A percentile compares a stretch with the other conserved stretches of the same genome.
Evolutionary conservation across 2,113 vertebrate genomes (phyloP).

Genomic region (Leptobrachium leishanense): DNA sequence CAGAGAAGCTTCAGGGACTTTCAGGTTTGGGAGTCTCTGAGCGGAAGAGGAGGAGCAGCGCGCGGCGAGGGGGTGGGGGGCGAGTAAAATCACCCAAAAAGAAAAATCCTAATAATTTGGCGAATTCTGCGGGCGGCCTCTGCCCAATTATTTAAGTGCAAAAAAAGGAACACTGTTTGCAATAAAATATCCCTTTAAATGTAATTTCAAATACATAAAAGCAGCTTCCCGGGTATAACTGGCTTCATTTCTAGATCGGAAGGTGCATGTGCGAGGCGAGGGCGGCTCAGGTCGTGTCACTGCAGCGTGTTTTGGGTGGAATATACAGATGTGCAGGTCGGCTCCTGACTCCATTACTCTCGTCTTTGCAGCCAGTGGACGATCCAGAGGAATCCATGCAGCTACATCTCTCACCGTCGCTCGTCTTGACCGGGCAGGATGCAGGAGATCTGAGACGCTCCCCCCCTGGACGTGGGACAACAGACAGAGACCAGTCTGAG

Average conservation of each 20-base stretch:
- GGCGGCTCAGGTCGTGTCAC: not conserved
- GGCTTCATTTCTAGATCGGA: not conserved
- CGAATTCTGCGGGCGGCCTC: no score
- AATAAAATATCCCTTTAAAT: no score
- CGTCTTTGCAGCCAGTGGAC: not conserved
- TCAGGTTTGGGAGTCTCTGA: no score
- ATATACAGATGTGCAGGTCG: not conserved
- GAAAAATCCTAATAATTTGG: no score
- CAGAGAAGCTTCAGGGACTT: no score
- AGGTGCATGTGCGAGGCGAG: no score
- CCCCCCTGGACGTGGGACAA: not conserved
- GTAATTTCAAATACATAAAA: no score
- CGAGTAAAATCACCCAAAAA: no score
- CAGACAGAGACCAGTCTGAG: not conserved
- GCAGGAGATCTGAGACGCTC: not conserved
- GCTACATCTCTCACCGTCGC: not conserved
- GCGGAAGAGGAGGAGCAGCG: no score
- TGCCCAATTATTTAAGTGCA: no score
- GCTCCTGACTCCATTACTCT: not conserved
- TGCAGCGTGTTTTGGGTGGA: not conserved
- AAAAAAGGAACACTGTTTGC: no score
- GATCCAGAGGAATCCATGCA: not conserved
- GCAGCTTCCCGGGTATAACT: not conserved
- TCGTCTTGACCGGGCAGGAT: constrained; percentile 7
- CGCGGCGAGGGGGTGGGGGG: no score